Percentiles rank a stretch among this genome's conserved stretches.
Evolutionary conservation across 2,113 vertebrate species (phyloP).

Genomic region (Zosterops lateralis): DNA sequence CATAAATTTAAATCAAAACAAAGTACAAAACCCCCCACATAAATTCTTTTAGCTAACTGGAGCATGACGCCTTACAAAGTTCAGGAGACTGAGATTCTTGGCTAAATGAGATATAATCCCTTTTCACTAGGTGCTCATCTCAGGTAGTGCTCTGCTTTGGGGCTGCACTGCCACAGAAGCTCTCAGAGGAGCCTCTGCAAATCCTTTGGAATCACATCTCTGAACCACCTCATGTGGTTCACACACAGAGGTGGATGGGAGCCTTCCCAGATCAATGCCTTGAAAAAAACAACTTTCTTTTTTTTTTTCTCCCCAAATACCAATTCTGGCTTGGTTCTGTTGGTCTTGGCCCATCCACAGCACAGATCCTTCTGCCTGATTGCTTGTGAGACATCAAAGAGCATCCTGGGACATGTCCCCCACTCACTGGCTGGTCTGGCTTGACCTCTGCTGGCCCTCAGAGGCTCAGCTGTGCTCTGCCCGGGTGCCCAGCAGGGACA

Average conservation of each 20-base stretch:
- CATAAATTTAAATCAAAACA: neutral
- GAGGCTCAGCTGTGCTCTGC: fast-evolving
- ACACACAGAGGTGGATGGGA: neutral
- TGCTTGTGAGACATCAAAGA: neutral
- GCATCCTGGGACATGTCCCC: fast-evolving
- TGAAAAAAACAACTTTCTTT: neutral
- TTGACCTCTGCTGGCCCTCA: neutral
- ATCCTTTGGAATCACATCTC: neutral
- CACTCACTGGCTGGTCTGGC: fast-evolving
- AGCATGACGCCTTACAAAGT: neutral
- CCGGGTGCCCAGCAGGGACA: neutral
- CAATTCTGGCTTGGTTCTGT: fast-evolving
- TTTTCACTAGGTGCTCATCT: neutral
- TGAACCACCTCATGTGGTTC: neutral
- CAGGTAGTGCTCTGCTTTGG: neutral
- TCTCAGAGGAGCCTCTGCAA: neutral
- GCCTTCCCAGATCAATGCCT: neutral
- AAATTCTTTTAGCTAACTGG: neutral
- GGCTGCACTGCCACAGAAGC: fast-evolving
- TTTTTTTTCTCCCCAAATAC: fast-evolving
- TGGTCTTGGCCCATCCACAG: neutral
- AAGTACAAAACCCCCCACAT: neutral
- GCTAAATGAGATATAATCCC: neutral
- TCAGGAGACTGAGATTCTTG: neutral
- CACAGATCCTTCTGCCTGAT: neutral